phyloP scores from a whole-genome alignment of 2,888 invertebrate genomes.

The Noctuana brunneofusca region DNA sequence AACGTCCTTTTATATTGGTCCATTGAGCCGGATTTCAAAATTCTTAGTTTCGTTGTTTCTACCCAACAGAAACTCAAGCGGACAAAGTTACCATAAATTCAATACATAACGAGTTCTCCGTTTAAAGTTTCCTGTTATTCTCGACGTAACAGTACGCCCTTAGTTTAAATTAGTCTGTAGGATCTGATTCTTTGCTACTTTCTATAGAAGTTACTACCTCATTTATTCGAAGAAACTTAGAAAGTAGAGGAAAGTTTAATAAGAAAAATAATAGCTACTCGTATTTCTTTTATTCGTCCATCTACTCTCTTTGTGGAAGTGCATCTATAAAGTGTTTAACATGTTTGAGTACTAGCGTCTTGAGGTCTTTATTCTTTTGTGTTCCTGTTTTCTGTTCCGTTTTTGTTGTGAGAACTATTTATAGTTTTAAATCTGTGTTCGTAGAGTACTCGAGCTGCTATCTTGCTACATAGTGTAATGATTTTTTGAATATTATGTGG shows the following conservation, averaged over 20 bases:
- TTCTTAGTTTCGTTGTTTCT: not conserved
- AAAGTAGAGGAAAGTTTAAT: conserved; percentile 31
- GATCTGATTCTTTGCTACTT: conserved; percentile 23
- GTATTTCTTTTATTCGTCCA: conserved; percentile 26
- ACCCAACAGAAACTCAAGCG: not conserved
- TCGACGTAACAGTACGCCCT: conserved; percentile 14
- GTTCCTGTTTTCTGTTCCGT: not conserved
- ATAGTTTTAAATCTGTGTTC: not conserved
- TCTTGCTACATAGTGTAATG: no score
- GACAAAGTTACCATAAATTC: conserved; percentile 21
- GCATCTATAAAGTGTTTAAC: conserved; percentile 18
- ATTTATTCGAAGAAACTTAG: conserved; percentile 31
- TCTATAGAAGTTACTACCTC: conserved; percentile 27
- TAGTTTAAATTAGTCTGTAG: conserved; percentile 29
- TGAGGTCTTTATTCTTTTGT: not conserved
- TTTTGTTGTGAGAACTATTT: not conserved
- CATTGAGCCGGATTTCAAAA: not conserved
- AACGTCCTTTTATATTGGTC: not conserved
- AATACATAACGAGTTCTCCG: conserved; percentile 22
- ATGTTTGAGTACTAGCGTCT: conserved; percentile 9
- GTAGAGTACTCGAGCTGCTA: no score
- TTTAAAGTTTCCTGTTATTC: conserved; percentile 26
- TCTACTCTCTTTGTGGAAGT: conserved; percentile 23
- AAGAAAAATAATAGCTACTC: conserved; percentile 31
- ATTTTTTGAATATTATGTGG: no score